Evolutionary conservation across 1,140 invertebrate species (phyloP), one percentile per base, ranked within the genome.

Genomic region (Hestina assimilis): DNA sequence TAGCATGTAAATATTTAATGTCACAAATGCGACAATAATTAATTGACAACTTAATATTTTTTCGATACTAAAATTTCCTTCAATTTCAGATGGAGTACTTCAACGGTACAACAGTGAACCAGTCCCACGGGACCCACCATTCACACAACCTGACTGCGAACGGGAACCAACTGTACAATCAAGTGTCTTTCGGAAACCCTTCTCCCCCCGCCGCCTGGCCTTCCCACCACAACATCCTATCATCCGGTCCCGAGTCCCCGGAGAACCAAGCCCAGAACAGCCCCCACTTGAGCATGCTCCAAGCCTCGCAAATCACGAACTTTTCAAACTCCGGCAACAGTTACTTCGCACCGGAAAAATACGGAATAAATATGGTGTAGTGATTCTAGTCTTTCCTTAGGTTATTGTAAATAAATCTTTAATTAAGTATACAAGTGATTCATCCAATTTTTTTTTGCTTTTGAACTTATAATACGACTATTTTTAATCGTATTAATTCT

Each of bases 1-100:
- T n/a, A n/a, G n/a, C n/a, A n/a, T n/a, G n/a, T n/a, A n/a, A n/a
- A n/a, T n/a, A n/a, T n/a, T n/a, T n/a, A n/a, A n/a, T n/a, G n/a
- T n/a, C n/a, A n/a, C n/a, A n/a, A n/a, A n/a, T n/a, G n/a, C n/a
- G n/a, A n/a, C n/a, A n/a, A n/a, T n/a, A n/a, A n/a, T n/a, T n/a
- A n/a, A n/a, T n/a, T n/a, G n/a, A n/a, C n/a, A n/a, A n/a, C n/a
- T n/a, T n/a, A n/a, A n/a, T n/a, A n/a, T n/a, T n/a, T n/a, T n/a
- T n/a, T n/a, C n/a, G n/a, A 26, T 26, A 35, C 33, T 38, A 19
- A 38, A 1, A n/a, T 14, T 0, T 9, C 1, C 17, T 38, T 38
- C 4, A 8, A 19, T 59, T 68, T 1, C 90, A 92, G 83, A 92
- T 92, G 91, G 92, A 93, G 48, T 93, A 93, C 66, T 92, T 92